Evolutionary conservation across 2,888 invertebrate species (phyloP), one percentile per base, ranked within the genome.

Genomic region (Lasioglossum morio): DNA sequence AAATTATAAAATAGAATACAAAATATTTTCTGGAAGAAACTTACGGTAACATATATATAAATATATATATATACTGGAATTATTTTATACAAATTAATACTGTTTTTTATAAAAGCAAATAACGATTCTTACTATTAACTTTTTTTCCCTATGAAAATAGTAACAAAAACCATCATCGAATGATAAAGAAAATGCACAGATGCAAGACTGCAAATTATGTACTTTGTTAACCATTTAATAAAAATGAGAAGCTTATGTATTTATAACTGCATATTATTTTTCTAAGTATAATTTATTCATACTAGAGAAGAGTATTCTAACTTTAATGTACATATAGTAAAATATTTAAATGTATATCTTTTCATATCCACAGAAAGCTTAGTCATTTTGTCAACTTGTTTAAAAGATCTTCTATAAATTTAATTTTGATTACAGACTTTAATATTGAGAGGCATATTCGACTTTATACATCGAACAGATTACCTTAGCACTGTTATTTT

Each of bases 161-260:
- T 63, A 57, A 83, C 40, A 57, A 37, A 57, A 81, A 53, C 43
- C 37, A 69, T 40, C 75, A 85, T 40, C 53, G 57, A 73, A 40
- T 75, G 40, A 37, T 53, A 48, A 37, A 46, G 46, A 72, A 70
- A 70, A 80, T 87, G 78, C 78, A 87, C 78, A 82, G 48, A 73
- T 80, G 69, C 70, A 81, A 87, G 83, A 86, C 87, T 87, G 87
- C 73, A 81, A 83, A 81, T 83, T 66, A 72, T 75, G 70, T 87
- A 83, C 43, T 79, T 81, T 83, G 72, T 81, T 87, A 87, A 57
- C 53, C 73, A 77, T 70, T 72, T 78, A 72, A 77, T 70, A 57
- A 79, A 16, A 19, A 70, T 86, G 46, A 74, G n/a, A 80, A 76
- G 72, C 60, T 86, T 83, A 78, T 57, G 40, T 79, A 82, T 77